phyloP scores from a whole-genome alignment of 30 jellyfish, hydroid and myxozoan species.

The Aurelia aurita region DNA sequence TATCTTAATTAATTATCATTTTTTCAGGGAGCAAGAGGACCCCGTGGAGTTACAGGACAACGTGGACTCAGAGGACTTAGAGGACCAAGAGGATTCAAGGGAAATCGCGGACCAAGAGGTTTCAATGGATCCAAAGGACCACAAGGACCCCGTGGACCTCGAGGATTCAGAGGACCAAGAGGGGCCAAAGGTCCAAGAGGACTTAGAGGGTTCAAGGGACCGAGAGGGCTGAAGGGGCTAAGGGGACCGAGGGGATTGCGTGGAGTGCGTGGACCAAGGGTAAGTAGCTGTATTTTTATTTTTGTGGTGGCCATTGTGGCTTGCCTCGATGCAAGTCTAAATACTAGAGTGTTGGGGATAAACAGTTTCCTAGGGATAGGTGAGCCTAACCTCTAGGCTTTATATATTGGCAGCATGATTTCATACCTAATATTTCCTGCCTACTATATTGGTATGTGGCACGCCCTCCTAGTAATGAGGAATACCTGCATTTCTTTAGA shows the following conservation, averaged over 20 bases:
- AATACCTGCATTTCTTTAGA: too few species aligned
- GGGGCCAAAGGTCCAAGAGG: conserved; percentile 20
- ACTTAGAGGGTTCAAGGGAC: conserved; percentile 14
- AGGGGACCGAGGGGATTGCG: conserved; percentile 14
- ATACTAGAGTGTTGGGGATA: too few species aligned
- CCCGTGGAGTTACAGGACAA: conserved; percentile 26
- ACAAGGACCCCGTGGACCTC: not conserved
- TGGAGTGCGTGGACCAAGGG: conserved; percentile 36
- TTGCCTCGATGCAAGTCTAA: too few species aligned
- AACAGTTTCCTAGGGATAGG: too few species aligned
- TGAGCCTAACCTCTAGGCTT: too few species aligned
- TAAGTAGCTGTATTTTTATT: not conserved
- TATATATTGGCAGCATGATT: too few species aligned
- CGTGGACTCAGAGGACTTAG: not conserved
- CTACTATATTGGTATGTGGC: too few species aligned
- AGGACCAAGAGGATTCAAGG: conserved; percentile 3
- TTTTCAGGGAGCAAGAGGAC: conserved; percentile 8
- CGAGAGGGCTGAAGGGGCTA: not conserved
- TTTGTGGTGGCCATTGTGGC: not conserved
- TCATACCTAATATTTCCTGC: too few species aligned
- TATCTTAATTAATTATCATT: too few species aligned
- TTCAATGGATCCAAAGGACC: conserved; percentile 45
- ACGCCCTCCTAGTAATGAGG: too few species aligned
- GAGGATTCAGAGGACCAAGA: not conserved
- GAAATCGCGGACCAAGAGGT: conserved; percentile 32